A percentile compares a stretch with the other conserved stretches of the same genome.
These are phyloP conservation scores for Sceloporus tristichus DNA, from an alignment of 2,113 vertebrate genomes.

Conservation along the genomic window DNA sequence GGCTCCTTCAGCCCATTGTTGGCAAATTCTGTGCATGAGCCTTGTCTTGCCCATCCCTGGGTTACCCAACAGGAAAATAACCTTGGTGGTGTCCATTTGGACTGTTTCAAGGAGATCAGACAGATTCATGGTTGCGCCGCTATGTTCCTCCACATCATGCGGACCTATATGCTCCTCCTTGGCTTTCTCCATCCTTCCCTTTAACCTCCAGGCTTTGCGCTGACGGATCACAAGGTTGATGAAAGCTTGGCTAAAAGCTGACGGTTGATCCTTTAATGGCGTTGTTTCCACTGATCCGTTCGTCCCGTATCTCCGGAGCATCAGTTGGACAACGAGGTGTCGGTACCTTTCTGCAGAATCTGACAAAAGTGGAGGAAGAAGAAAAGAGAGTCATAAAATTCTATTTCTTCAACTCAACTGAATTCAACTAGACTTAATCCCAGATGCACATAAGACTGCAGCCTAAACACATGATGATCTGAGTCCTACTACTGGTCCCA, in stretches of 20 bases:
- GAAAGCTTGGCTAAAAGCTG: constrained; percentile 75
- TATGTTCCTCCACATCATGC: constrained; percentile 63
- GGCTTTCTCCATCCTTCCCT: constrained; percentile 67
- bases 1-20: constrained; percentile 82
- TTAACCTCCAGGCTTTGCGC: constrained; percentile 58
- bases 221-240: constrained; percentile 74
- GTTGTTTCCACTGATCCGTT: constrained; percentile 35
- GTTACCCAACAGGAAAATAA: constrained; percentile 84
- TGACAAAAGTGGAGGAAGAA: constrained; percentile 43
- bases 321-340: constrained; percentile 50
- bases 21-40: constrained; percentile 81
- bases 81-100: constrained; percentile 38
- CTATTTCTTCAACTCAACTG: too few species aligned
- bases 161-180: constrained; percentile 33
- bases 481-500: too few species aligned
- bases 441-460: too few species aligned
- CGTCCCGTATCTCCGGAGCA: constrained; percentile 67
- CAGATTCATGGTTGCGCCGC: constrained; percentile 71
- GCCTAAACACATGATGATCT: too few species aligned
- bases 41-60: constrained; percentile 91
- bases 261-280: constrained; percentile 47
- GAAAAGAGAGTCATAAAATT: neutral
- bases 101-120: constrained; percentile 77
- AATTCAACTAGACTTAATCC: too few species aligned
- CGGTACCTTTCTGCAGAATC: constrained; percentile 78